phyloP scores from a whole-genome alignment of 2,888 invertebrate genomes.

The Phragmatobia fuliginosa region DNA sequence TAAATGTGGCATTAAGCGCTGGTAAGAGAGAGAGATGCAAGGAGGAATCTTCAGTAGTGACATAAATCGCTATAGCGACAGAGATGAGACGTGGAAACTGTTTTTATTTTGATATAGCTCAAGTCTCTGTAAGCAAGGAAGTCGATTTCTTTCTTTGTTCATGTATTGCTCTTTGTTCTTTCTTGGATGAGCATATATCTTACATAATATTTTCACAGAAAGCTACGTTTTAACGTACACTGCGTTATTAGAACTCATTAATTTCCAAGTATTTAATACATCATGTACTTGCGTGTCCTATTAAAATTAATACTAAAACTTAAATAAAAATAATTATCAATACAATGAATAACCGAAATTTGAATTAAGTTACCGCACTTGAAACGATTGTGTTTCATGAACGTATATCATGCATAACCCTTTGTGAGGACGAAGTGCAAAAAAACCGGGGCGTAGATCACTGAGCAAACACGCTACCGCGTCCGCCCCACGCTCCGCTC shows the following conservation, averaged over 20 bases:
- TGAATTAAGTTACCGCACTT: constrained; percentile 23
- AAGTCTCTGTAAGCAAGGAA: constrained; percentile 2
- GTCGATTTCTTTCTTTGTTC: background rate
- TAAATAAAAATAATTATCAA: constrained; percentile 20
- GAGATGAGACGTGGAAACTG: constrained; percentile 44
- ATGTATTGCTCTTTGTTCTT: constrained; percentile 22
- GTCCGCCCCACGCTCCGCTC: constrained; percentile 46
- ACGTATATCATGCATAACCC: constrained; percentile 26
- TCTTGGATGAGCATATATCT: constrained; percentile 28
- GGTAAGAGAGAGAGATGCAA: constrained; percentile 37
- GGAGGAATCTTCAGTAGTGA: constrained; percentile 38
- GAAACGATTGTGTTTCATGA: constrained; percentile 21
- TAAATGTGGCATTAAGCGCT: constrained; percentile 46
- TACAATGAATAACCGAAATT: constrained; percentile 19
- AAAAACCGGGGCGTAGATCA: constrained; percentile 33
- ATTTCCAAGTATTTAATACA: constrained; percentile 35
- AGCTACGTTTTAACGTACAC: constrained; percentile 16
- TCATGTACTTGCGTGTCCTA: constrained; percentile 43
- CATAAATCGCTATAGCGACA: constrained; percentile 35
- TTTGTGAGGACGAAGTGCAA: constrained; percentile 29
- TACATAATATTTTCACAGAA: constrained; percentile 26
- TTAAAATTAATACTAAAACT: constrained; percentile 45
- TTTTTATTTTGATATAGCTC: constrained; percentile 44
- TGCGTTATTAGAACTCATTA: constrained; percentile 36
- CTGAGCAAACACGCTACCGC: constrained; percentile 48